Evolutionary conservation across 1,140 invertebrate genomes (phyloP), one percentile per base, ranked within the genome.

Genomic region (Pseudachorutes palmiensis): DNA sequence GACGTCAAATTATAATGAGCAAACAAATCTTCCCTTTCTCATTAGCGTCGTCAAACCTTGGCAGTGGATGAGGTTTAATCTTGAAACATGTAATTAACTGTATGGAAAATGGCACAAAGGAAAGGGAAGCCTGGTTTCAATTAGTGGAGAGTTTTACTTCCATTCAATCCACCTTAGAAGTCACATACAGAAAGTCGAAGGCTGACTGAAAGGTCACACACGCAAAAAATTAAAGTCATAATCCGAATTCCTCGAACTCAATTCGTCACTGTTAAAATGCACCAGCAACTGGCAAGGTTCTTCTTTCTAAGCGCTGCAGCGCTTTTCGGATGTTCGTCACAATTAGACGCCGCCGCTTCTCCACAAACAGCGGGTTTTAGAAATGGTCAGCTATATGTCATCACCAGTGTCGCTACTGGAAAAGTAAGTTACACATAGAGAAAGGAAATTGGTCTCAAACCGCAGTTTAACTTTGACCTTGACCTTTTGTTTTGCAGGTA

Each of bases 121-220:
- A 55, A 55, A 24, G 51, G 51, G 51, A 55, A 55, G 51, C 51
- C 51, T 24, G 24, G 51, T 55, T 55, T 55, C 12, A 41, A 41
- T 41, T 41, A 5, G 36, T 9, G 36, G 5, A 9, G 5, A 55
- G 51, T 55, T 16, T 55, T 22, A 26, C 24, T 55, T 19, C 24
- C 24, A 12, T 45, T 45, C 36, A 45, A 45, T 19, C 36, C 9
- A 45, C 36, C 36, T 12, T 9, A 45, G 19, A 45, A 45, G 36
- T 9, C 36, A 45, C 36, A 45, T 45, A 45, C 36, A 19, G 36
- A 45, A 45, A 19, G 9, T 45, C 9, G 9, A 45, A 19, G 36
- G 36, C 9, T 45, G 19, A 19, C 9, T 12, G 36, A 19, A 45
- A 45, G 36, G 36, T 12, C 36, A 19, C 36, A 45, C 9, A 45